phyloP scores from a whole-genome alignment of 2,113 vertebrate genomes.

The Platichthys stellatus region DNA sequence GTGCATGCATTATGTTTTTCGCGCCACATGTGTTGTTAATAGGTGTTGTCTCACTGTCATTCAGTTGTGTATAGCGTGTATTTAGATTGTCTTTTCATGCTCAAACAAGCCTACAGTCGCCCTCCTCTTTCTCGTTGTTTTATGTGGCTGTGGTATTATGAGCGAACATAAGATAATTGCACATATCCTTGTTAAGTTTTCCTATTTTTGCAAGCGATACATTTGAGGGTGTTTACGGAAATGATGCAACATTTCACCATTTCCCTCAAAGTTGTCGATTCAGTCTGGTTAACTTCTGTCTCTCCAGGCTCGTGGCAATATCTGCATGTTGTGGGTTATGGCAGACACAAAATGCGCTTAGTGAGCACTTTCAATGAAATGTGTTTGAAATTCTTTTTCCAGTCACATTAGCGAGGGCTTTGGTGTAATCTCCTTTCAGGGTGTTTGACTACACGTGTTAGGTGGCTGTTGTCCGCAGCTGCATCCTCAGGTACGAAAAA shows the following conservation, averaged over 20 bases:
- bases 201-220: neutral
- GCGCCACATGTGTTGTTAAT: conserved; percentile 28
- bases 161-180: conserved; percentile 1
- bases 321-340: conserved; percentile 23
- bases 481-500: neutral
- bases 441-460: neutral
- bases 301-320: conserved; percentile 1
- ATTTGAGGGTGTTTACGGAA: conserved; percentile 11
- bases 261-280: conserved; percentile 23
- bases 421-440: neutral
- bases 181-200: neutral
- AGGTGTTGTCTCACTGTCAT: conserved; percentile 25
- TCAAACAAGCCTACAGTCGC: conserved; percentile 2
- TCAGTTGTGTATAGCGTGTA: conserved; percentile 20
- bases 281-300: conserved; percentile 15
- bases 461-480: neutral
- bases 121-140: neutral
- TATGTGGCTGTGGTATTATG: neutral
- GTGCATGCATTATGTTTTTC: conserved; percentile 25
- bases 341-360: conserved; percentile 7
- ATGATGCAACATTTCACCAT: conserved; percentile 11
- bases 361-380: conserved; percentile 35
- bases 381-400: conserved; percentile 39
- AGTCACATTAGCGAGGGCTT: conserved; percentile 34
- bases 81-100: conserved; percentile 36